Conservation (phyloP, 2,113 vertebrate species). For the Aegithalos caudatus region DNA sequence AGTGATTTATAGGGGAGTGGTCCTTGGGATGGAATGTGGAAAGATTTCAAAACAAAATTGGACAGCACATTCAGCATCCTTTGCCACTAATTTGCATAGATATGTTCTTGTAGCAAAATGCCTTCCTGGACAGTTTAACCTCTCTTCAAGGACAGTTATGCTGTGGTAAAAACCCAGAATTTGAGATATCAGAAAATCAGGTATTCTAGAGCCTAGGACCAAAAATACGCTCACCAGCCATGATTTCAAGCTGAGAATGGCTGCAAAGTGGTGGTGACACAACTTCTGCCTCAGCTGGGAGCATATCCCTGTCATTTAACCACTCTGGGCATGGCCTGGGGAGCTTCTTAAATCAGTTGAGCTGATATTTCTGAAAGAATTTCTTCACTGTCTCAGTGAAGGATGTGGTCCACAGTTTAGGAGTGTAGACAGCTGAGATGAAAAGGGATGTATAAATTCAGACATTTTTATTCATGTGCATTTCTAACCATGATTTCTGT, state of each 20-base stretch:
- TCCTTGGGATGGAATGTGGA: background rate
- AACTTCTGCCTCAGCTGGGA: background rate
- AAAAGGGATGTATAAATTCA: background rate
- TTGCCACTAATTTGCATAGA: background rate
- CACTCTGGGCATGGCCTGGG: background rate
- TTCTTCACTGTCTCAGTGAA: background rate
- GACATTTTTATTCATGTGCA: background rate
- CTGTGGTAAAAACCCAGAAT: background rate
- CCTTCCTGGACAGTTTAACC: background rate
- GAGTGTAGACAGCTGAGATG: background rate
- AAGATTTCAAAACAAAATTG: background rate
- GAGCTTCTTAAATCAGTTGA: background rate
- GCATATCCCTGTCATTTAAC: background rate
- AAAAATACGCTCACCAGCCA: background rate
- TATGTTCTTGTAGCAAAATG: background rate
- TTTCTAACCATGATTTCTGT: background rate
- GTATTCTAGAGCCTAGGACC: background rate
- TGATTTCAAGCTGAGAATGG: background rate
- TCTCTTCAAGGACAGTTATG: background rate
- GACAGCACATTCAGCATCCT: background rate
- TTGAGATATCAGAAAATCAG: background rate
- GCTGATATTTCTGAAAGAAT: background rate
- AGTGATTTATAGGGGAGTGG: rapidly evolving
- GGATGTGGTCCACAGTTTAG: background rate
- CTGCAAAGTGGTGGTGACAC: background rate